phyloP scores from a whole-genome alignment of 2,113 vertebrate species.

The Silurus glanis region DNA sequence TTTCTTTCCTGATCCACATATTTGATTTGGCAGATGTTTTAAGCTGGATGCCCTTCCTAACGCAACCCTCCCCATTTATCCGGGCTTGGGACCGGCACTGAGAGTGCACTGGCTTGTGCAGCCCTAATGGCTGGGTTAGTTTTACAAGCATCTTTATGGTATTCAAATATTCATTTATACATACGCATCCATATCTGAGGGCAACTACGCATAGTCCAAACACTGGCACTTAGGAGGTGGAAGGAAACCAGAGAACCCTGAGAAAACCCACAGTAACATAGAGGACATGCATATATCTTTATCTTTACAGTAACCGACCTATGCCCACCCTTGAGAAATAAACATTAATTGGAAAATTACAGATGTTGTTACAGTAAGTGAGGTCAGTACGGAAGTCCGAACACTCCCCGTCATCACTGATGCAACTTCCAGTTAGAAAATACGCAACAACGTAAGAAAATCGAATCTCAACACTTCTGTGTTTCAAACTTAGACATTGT shows the following conservation, averaged over 20 bases:
- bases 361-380: neutral
- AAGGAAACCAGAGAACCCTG: neutral
- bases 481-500: neutral
- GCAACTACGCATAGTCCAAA: neutral
- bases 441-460: neutral
- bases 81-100: too few relatives aligned
- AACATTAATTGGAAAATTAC: neutral
- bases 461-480: neutral
- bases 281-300: neutral
- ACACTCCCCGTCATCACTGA: neutral
- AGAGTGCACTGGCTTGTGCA: too few relatives aligned
- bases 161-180: too few relatives aligned
- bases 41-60: too few relatives aligned
- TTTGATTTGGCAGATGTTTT: too few relatives aligned
- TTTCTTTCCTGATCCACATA: too few relatives aligned
- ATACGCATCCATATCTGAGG: too few relatives aligned
- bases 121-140: too few relatives aligned
- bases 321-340: neutral
- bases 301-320: neutral
- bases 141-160: too few relatives aligned
- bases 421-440: neutral
- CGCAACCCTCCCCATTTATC: too few relatives aligned
- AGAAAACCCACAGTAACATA: neutral
- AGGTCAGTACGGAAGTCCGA: neutral
- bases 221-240: neutral